phyloP scores from a whole-genome alignment of 2,888 invertebrate species.

The Myathropa florea region DNA sequence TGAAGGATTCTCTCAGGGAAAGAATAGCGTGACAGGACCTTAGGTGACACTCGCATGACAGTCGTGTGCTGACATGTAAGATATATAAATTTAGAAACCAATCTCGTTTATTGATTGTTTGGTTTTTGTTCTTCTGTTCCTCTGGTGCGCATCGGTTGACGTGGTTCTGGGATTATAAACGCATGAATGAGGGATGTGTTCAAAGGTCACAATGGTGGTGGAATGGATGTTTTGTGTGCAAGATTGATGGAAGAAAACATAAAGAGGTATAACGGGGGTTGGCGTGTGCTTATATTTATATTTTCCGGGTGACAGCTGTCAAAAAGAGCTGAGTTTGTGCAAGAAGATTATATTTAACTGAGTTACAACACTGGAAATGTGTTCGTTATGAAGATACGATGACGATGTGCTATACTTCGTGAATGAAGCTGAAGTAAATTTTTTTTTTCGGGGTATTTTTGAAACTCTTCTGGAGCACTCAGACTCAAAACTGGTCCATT shows the following conservation, averaged over 20 bases:
- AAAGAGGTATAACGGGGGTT: not conserved
- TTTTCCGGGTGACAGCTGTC: not conserved
- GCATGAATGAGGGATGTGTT: not conserved
- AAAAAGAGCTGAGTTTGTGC: not conserved
- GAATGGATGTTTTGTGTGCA: not conserved
- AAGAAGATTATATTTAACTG: not conserved
- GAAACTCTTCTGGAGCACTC: too few species aligned
- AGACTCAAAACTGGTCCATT: too few species aligned
- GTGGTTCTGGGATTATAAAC: not conserved
- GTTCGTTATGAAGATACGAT: not conserved
- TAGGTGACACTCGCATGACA: constrained; percentile 38
- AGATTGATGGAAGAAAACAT: not conserved
- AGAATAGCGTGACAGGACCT: constrained; percentile 35
- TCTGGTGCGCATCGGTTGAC: not conserved
- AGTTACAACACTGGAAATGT: not conserved
- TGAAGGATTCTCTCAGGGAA: not conserved
- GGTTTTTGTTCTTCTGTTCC: not conserved
- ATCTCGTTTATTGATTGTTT: not conserved
- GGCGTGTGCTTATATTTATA: not conserved
- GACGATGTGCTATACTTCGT: not conserved
- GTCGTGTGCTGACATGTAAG: constrained; percentile 39
- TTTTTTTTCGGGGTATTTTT: too few species aligned
- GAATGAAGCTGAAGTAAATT: too few species aligned
- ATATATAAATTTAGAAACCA: constrained; percentile 54
- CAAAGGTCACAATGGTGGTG: not conserved